Evolutionary conservation across 2,113 vertebrate species (phyloP).

Genomic region (Spilogale gracilis): DNA sequence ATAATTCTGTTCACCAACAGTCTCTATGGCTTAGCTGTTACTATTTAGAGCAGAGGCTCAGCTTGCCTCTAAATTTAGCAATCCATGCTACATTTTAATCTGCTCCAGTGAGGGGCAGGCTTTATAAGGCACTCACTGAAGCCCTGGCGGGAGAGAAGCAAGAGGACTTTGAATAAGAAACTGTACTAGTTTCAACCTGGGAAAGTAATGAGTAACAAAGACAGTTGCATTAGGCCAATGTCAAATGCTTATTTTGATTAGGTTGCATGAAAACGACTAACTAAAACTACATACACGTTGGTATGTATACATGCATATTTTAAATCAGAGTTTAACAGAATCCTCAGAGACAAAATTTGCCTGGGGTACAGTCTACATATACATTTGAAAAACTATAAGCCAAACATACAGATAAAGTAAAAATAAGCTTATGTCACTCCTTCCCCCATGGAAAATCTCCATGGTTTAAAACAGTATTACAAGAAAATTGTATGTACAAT

Average conservation of each 20-base stretch:
- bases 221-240: neutral
- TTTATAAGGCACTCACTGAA: slow-evolving; percentile 83
- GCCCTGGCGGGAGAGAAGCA: neutral
- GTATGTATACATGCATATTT: neutral
- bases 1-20: slow-evolving; percentile 1
- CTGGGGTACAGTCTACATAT: neutral
- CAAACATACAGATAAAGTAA: neutral
- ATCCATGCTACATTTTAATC: slow-evolving; percentile 76
- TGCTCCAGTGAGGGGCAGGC: slow-evolving; percentile 80
- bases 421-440: neutral
- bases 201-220: slow-evolving; percentile 11
- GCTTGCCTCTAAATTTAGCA: slow-evolving; percentile 87
- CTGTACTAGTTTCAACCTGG: neutral
- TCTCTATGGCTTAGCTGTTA: slow-evolving; percentile 68
- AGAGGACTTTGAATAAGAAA: slow-evolving; percentile 57
- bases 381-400: neutral
- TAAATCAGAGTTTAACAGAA: neutral
- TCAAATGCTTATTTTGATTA: neutral
- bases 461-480: neutral
- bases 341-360: neutral
- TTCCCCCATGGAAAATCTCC: neutral
- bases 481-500: neutral
- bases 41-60: slow-evolving; percentile 81
- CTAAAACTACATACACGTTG: neutral
- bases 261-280: neutral